Percentiles rank a stretch among this genome's conserved stretches.
Evolutionary conservation across 37 sponge, comb jelly and placozoan genomes (phyloP).

Genomic region (Beroe forskalii): DNA sequence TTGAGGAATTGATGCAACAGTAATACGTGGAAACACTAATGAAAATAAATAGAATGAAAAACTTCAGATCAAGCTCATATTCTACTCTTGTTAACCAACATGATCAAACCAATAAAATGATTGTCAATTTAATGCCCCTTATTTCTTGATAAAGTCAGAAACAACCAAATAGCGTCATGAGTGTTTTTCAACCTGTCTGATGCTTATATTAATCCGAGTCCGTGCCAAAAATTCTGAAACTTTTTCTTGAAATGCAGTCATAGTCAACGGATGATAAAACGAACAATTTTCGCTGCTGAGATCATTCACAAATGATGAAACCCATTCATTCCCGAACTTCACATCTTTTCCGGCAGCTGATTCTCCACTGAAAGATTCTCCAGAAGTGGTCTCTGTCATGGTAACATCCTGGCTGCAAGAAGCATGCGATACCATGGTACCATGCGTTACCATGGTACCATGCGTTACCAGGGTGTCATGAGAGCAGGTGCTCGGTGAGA

Average conservation of each 20-base stretch:
- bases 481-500: not conserved
- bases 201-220: constrained; percentile 36
- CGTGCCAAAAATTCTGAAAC: not conserved
- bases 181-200: constrained; percentile 46
- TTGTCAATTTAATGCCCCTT: too few species aligned
- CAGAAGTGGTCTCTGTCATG: too few species aligned
- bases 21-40: too few species aligned
- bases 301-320: not conserved
- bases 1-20: too few species aligned
- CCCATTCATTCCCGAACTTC: not conserved
- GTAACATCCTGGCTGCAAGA: too few species aligned
- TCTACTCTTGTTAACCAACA: too few species aligned
- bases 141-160: too few species aligned
- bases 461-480: not conserved
- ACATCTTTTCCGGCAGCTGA: not conserved
- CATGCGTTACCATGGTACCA: not conserved
- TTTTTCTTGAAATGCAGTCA: not conserved
- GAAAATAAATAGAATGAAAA: too few species aligned
- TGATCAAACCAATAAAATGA: too few species aligned
- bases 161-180: too few species aligned
- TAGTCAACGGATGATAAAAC: not conserved
- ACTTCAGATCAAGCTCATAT: too few species aligned
- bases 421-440: too few species aligned
- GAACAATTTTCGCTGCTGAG: not conserved
- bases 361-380: not conserved